Percentiles rank a stretch among this genome's conserved stretches.
These are phyloP conservation scores for Tethea ocularis DNA, from an alignment of 2,888 invertebrate genomes.

Conservation along the genomic window DNA sequence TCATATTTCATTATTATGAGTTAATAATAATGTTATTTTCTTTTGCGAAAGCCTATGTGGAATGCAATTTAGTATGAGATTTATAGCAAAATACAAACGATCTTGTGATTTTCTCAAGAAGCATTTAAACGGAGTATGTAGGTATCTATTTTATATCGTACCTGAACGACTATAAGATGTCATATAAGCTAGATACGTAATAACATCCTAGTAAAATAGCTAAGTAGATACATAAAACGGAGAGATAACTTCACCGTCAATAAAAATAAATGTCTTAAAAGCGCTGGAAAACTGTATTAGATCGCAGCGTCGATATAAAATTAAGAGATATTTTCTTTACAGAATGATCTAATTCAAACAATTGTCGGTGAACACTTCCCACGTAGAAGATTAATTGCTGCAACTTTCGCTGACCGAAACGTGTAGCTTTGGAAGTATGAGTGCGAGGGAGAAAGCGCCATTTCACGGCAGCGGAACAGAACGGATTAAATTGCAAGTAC, in stretches of 20 bases:
- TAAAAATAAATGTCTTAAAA: neutral
- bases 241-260: neutral
- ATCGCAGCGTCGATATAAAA: constrained; percentile 18
- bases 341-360: constrained; percentile 55
- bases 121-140: neutral
- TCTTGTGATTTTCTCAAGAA: neutral
- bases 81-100: neutral
- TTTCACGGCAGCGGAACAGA: constrained; percentile 70
- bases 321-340: constrained; percentile 35
- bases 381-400: constrained; percentile 65
- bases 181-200: neutral
- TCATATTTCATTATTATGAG: neutral
- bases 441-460: constrained; percentile 56
- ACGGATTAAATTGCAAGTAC: constrained; percentile 82
- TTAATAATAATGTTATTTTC: neutral
- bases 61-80: neutral
- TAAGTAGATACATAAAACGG: neutral
- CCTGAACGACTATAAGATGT: neutral
- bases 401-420: constrained; percentile 67
- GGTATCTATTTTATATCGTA: neutral
- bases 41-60: neutral
- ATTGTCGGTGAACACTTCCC: constrained; percentile 51
- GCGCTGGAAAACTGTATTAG: constrained; percentile 1
- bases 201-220: neutral
- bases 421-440: constrained; percentile 41